These are phyloP conservation scores for Aphidius colemani DNA, from an alignment of 2,888 invertebrate species.

Conservation along the genomic window DNA sequence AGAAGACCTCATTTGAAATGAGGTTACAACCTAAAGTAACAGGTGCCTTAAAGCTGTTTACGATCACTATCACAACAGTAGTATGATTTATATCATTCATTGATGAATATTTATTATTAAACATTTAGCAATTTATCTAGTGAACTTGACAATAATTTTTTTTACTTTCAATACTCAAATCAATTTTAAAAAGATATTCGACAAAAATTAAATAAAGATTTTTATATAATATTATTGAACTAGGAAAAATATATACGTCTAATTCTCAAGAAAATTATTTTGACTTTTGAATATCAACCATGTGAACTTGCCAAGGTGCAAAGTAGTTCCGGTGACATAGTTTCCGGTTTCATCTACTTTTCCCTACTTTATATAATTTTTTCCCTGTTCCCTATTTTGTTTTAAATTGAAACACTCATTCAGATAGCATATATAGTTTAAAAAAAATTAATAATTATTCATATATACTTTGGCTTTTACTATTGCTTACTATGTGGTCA, in stretches of 20 bases:
- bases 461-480: slow-evolving; percentile 31
- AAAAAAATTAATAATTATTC: slow-evolving; percentile 13
- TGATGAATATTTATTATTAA: too few species aligned
- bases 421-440: slow-evolving; percentile 21
- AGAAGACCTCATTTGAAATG: too few species aligned
- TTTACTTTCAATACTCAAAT: too few species aligned
- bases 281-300: slow-evolving; percentile 46
- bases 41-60: too few species aligned
- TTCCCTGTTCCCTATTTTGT: slow-evolving; percentile 4
- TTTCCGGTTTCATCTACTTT: slow-evolving; percentile 51
- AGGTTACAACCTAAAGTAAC: too few species aligned
- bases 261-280: slow-evolving; percentile 46
- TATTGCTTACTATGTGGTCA: slow-evolving; percentile 53
- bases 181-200: too few species aligned
- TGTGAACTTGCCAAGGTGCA: slow-evolving; percentile 49
- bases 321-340: slow-evolving; percentile 51
- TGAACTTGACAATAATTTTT: too few species aligned
- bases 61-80: too few species aligned
- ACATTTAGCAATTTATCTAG: too few species aligned
- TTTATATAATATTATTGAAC: not conserved
- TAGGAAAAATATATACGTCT: not conserved
- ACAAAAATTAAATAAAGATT: too few species aligned
- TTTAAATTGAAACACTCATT: slow-evolving; percentile 1
- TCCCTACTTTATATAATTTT: slow-evolving; percentile 33
- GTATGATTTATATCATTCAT: too few species aligned